Evolutionary conservation across 2,888 invertebrate genomes (phyloP).

Genomic region (Athalia cordata): DNA sequence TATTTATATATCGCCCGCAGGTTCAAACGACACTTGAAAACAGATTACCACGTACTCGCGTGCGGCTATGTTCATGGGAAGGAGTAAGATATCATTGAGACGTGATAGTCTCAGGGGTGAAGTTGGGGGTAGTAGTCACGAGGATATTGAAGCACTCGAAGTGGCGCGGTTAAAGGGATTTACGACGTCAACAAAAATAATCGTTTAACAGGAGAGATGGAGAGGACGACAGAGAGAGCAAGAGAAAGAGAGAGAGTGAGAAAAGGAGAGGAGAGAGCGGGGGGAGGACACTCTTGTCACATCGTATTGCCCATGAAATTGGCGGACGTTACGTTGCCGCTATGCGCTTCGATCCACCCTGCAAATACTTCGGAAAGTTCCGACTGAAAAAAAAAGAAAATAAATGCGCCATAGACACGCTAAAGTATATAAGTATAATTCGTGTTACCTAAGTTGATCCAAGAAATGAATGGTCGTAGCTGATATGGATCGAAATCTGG

Average conservation of each 20-base stretch:
- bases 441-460: not conserved
- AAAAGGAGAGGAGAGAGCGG: not conserved
- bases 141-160: slow-evolving; percentile 56
- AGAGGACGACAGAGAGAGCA: slow-evolving; percentile 4
- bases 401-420: not conserved
- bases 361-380: slow-evolving; percentile 5
- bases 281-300: slow-evolving; percentile 33
- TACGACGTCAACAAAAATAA: slow-evolving; percentile 65
- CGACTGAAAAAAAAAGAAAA: slow-evolving; percentile 9
- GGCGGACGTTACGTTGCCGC: slow-evolving; percentile 50
- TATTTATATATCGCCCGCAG: not conserved
- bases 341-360: not conserved
- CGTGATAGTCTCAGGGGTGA: slow-evolving; percentile 57
- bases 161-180: slow-evolving; percentile 63
- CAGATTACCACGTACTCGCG: slow-evolving; percentile 44
- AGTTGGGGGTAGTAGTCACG: slow-evolving; percentile 47
- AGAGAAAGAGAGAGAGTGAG: slow-evolving; percentile 6
- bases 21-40: slow-evolving; percentile 39
- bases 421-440: not conserved
- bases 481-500: too few relatives aligned
- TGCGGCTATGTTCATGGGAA: slow-evolving; percentile 33
- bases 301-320: slow-evolving; percentile 61
- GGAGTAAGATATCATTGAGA: slow-evolving; percentile 62
- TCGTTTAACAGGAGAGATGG: slow-evolving; percentile 57
- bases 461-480: not conserved